Evolutionary conservation across 1,140 invertebrate genomes (phyloP), one percentile per base, ranked within the genome.

Genomic region (Triops longicaudatus): DNA sequence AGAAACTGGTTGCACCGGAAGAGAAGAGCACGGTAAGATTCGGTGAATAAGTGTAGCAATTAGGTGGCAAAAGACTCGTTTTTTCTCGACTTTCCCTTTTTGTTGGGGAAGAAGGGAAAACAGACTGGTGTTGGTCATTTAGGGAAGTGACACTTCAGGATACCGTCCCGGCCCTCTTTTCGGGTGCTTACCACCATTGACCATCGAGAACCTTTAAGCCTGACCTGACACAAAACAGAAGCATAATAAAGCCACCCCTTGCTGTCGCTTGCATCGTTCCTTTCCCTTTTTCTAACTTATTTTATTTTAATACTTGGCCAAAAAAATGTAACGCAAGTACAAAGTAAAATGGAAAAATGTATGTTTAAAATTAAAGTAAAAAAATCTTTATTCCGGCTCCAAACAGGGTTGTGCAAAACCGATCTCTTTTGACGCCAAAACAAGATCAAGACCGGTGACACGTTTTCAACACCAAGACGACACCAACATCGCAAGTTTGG

Each of bases 181-280:
- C 17, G 14, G 3, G 22, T 22, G 50, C 31, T 37, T 37, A 63
- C 50, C 22, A 22, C 50, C 50, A 63, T 63, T 63, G 50, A 63
- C 50, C 31, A 37, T 37, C 6, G 17, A 63, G 22, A 17, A 17
- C 50, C 17, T 2, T n/a, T n/a, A n/a, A n/a, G 50, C 50, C 22
- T 63, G 50, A 63, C 50, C 50, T 63, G 50, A 63, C 14, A 63
- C 50, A 63, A 63, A 63, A 63, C 50, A 63, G 50, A 63, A 22
- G 50, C 50, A 63, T 63, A 17, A 63, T 63, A 63, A 63, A 63
- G 22, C 50, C 50, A 63, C 50, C 50, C 50, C 22, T 22, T 37
- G 7, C 31, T 37, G 31, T 37, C 31, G 7, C 31, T 37, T 37
- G 31, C 31, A 2, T 37, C 2, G 2, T 37, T 37, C 31, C 31